Base-by-base conservation (phyloP, 2,113 vertebrate species). In the Erythrocercus mccallii region DNA sequence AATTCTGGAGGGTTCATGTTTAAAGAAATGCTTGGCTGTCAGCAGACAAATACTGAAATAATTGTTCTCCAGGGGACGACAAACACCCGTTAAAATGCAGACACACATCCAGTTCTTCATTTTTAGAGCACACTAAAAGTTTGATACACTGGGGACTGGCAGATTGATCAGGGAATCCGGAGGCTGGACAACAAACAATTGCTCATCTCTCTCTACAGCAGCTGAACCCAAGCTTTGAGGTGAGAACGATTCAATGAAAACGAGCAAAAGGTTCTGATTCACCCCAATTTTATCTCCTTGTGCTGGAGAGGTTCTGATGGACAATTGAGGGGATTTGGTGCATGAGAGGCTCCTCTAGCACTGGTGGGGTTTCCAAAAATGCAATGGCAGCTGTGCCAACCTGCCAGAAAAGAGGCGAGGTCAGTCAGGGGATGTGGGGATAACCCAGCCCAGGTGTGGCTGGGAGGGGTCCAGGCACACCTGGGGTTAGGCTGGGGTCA, bases 111-210 rank as follows among this genome's bases (percentile, higher is more conserved):
- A 72, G 35, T 81, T 71, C n/a, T 72, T 68, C 37, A 44, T 40
- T 94, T 92, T 91, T 93, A 94, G 92, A 86, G 73, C 80, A 18
- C 56, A 90, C 73, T 91, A 44, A 89, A 90, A 35, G 54, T 88
- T n/a, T 19, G 57, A 25, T 53, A 22, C 2, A 0, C 37, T 5
- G 23, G 73, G 72, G 40, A 35, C 15, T 56, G 83, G 42, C 44
- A 78, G 84, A 93, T 45, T 56, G 80, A 92, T 74, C 35, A 13
- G 44, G 71, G 69, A 64, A 19, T 25, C 48, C n/a, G 48, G 50
- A 79, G 73, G 25, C 3, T 2, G 4, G 33, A 31, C 38, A 37
- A 31, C 10, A 86, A 74, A 76, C 30, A 11, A 50, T 74, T 66
- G 31, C 37, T 61, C 35, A 11, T 69, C 60, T 42, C 50, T 48